phyloP scores from a whole-genome alignment of 1,140 invertebrate genomes.

The Tetramorium alpestre region DNA sequence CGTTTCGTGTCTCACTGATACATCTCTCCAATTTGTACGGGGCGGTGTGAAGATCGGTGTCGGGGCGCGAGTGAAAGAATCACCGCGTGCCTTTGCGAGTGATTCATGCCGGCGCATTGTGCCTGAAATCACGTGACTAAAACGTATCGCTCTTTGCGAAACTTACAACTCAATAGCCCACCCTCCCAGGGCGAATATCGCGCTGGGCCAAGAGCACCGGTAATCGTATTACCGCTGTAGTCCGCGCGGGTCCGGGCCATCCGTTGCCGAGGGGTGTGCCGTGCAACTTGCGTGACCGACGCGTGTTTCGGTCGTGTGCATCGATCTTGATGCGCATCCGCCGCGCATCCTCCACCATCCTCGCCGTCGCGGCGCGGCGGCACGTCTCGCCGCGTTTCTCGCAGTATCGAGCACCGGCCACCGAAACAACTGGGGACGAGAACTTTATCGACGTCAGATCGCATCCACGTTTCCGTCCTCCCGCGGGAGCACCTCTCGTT shows the following conservation, averaged over 20 bases:
- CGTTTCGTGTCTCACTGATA: not conserved
- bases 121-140: conserved; percentile 37
- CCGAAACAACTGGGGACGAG: not conserved
- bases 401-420: conserved; percentile 23
- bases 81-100: not conserved
- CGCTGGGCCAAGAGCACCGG: not conserved
- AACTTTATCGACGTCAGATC: conserved; percentile 51
- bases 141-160: conserved; percentile 1
- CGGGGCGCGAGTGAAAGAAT: not conserved
- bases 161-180: conserved; percentile 33
- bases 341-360: not conserved
- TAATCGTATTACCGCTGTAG: conserved; percentile 26
- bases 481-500: conserved; percentile 31
- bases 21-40: not conserved
- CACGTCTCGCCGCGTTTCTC: conserved; percentile 19
- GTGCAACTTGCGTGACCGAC: conserved; percentile 25
- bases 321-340: conserved; percentile 36
- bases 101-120: conserved; percentile 6
- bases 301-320: conserved; percentile 7
- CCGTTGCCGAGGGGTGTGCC: conserved; percentile 10
- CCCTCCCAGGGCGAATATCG: conserved; percentile 16
- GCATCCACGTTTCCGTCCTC: conserved; percentile 26
- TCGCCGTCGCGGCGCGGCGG: not conserved
- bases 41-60: not conserved
- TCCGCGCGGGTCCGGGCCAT: not conserved